Base-by-base conservation (phyloP, 2,888 invertebrate species). In the Apocheima hispidaria region DNA sequence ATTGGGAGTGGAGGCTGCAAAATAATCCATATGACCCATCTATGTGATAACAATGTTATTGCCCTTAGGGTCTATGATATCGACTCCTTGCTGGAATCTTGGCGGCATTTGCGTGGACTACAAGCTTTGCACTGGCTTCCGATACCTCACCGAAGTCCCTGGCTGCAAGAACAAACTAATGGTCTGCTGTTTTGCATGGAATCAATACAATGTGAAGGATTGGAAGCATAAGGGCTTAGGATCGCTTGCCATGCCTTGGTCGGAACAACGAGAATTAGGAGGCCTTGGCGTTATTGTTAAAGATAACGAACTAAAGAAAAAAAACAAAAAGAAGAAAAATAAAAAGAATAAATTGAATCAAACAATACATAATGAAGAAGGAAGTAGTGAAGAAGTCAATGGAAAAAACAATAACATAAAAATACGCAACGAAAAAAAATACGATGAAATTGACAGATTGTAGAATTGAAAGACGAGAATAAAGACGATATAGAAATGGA, bases 171-270 rank as follows among this genome's bases (percentile, higher is more conserved):
- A 81, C 53, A 82, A 78, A 46, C 61, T 76, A 3, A 81, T 86
- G 51, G 89, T 92, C 2, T 92, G 92, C 69, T 92, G 92, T 60
- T 89, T 91, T 40, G 75, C 76, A 2, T 91, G 87, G 89, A 90
- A 90, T 60, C 74, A 74, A 14, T 88, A 63, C 63, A 71, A 76
- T 60, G 75, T 85, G 0, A 77, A 78, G 49, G 88, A 90, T 46
- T 66, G 77, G 65, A 76, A 65, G 21, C 74, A 86, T 21, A 66
- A 83, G 18, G 88, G 86, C 9, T 66, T 90, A 1, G 55, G 60
- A 12, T 75, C 74, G 23, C 10, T 69, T 0, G 81, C 73, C 0
- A 72, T 84, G 62, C 91, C 91, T 0, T 90, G 91, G 90, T 52
- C 68, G 2, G 2, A 56, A 2, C 59, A 70, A 5, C 10, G 18